phyloP scores from a whole-genome alignment of 2,113 vertebrate species.

The Glareola pratincola region DNA sequence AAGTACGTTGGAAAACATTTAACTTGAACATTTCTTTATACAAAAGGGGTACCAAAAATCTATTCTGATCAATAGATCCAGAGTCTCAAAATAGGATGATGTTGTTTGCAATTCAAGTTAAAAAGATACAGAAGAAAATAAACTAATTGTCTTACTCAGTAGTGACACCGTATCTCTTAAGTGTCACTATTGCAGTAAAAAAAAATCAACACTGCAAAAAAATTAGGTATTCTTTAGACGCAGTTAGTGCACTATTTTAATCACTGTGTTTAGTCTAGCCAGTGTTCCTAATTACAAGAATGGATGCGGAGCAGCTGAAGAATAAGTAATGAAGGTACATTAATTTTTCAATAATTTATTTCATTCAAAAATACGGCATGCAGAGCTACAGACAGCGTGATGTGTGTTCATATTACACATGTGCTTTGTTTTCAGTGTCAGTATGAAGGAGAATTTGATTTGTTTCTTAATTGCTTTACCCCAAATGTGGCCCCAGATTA shows the following conservation, averaged over 20 bases:
- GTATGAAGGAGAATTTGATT: neutral
- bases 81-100: neutral
- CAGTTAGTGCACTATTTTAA: neutral
- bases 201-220: neutral
- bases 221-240: neutral
- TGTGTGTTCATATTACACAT: neutral
- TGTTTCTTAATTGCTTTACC: neutral
- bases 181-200: neutral
- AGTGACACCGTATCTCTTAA: neutral
- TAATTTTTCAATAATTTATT: slow-evolving; percentile 37
- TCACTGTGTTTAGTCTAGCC: neutral
- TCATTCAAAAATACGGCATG: neutral
- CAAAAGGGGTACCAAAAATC: neutral
- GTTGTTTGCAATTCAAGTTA: neutral
- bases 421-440: slow-evolving; percentile 15
- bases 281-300: slow-evolving; percentile 31
- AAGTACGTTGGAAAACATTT: neutral
- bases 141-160: neutral
- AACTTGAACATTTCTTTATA: neutral
- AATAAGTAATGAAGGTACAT: slow-evolving; percentile 33
- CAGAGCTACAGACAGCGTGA: neutral
- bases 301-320: slow-evolving; percentile 18
- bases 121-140: neutral
- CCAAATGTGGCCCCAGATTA: neutral
- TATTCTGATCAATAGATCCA: neutral